Base-by-base conservation (phyloP, 2,797 vertebrate species). In the Tenualosa thibaudeaui region DNA sequence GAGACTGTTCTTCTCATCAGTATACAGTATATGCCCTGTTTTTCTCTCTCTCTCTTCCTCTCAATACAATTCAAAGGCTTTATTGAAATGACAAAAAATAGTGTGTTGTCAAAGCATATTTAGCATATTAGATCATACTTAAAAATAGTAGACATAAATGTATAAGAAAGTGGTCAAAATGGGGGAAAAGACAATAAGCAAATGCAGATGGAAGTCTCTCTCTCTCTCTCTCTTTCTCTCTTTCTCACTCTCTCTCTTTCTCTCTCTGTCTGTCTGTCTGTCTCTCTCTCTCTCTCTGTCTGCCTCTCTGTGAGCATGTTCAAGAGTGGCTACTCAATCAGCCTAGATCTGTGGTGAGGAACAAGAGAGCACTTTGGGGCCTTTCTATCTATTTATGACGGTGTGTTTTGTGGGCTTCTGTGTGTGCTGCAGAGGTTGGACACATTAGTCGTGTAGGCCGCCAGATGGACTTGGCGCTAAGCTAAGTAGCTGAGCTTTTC, bases 381-480 rank as follows among this genome's bases (percentile, higher is more conserved):
- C 50, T 51, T 51, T 51, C 40, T 43, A 46, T 78, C 40, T 78
- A 43, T 78, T 78, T 22, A 78, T 78, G 46, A 43, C 37, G 0
- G 37, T 40, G 37, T 43, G 6, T 75, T 26, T 6, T 17, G 31
- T 40, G 37, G 26, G 37, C 19, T 17, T 8, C 15, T 46, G 71
- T 19, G 71, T 22, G 71, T 3, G 40, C 12, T 15, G 62, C 62
- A 68, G 26, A 24, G 26, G 62, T 68, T 15, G 24, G 62, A 68
- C n/a, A 15, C 65, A 71, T 71, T 71, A 71, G 65, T 15, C 26
- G 58, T 65, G 26, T 13, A 81, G 24, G 49, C 84, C 78, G 8
- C n/a, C 81, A 81, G 84, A 82, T 51, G 54, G 81, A 65, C 68
- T 24, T 9, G 9, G 58, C 43, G 1, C 22, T 65, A 37, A 85